Base-by-base conservation (phyloP, 2,797 vertebrate genomes). In the Okamejei kenojei region DNA sequence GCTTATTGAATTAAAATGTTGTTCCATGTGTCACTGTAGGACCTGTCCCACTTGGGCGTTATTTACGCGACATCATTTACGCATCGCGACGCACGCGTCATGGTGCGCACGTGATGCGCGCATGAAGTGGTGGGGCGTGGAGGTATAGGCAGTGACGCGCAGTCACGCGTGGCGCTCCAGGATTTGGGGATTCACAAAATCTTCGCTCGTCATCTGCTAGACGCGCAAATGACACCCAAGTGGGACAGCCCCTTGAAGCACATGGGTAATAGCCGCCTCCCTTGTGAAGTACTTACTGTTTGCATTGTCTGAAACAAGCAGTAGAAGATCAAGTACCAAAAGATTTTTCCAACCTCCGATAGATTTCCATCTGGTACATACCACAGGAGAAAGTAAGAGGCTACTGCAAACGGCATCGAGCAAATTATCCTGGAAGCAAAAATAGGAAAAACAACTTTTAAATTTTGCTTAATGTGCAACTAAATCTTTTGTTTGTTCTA, bases 301-400 rank as follows among this genome's bases (percentile, higher is more conserved):
- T 98, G 97, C 0, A 99, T 96, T 0, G 98, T 97, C 96, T 99
- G 98, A 96, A 99, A 99, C 94, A 97, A 95, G 96, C 98, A 99
- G 96, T 99, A 99, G 96, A 98, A 99, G 93, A 98, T 65, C 90
- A 99, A 96, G 94, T 97, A 99, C 98, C 98, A 99, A 94, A 98
- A 15, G 92, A 98, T 93, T 93, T 98, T 98, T 38, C 97, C 97
- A 0, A 95, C 94, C 74, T 97, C 96, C 93, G 98, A 96, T 9
- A 93, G 11, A 77, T 86, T 78, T 68, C 81, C 65, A 63, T 97
- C 96, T 0, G 98, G 98, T 94, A 99, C 98, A 0, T 96, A 98
- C 98, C 98, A 99, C 94, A 99, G 97, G 93, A 99, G 96, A 94
- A 98, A 96, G 95, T 99, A 99, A 90, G 97, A 96, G 38, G 97